Percentiles rank a stretch among this genome's conserved stretches.
Evolutionary conservation across 1,140 invertebrate species (phyloP).

Genomic region (Cylas formicarius): DNA sequence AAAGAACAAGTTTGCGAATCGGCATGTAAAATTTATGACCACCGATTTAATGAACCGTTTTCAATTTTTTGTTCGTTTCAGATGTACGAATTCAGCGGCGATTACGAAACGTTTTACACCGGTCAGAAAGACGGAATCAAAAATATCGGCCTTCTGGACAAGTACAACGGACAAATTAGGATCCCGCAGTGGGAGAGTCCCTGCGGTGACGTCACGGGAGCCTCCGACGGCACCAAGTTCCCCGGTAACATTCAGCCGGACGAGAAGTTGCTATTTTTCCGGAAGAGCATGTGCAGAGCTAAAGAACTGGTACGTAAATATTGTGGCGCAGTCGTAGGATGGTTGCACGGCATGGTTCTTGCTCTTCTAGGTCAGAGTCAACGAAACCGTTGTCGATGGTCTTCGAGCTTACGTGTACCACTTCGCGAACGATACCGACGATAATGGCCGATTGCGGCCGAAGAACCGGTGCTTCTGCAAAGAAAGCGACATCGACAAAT

Average conservation of each 20-base stretch:
- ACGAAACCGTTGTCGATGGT: conserved; percentile 50
- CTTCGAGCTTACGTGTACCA: conserved; percentile 58
- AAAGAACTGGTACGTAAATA: conserved; percentile 57
- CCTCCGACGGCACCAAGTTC: conserved; percentile 82
- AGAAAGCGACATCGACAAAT: conserved; percentile 50
- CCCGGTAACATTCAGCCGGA: conserved; percentile 59
- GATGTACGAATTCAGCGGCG: conserved; percentile 81
- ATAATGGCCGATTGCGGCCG: conserved; percentile 62
- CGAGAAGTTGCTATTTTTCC: conserved; percentile 65
- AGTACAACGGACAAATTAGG: conserved; percentile 60
- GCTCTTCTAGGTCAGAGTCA: conserved; percentile 49
- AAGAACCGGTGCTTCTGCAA: conserved; percentile 75
- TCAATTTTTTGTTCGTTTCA: conserved; percentile 41
- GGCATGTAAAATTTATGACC: too few species aligned
- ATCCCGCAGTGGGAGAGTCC: conserved; percentile 70
- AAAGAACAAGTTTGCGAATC: too few species aligned
- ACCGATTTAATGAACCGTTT: not conserved
- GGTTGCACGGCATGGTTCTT: too few species aligned
- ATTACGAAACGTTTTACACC: conserved; percentile 72
- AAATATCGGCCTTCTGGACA: conserved; percentile 64
- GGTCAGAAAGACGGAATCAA: conserved; percentile 54
- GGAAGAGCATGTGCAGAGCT: conserved; percentile 74
- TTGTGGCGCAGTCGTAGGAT: too few species aligned
- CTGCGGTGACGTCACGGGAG: conserved; percentile 68
- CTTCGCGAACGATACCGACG: conserved; percentile 65